Conservation (phyloP, 2,113 vertebrate species). For the Arvicanthis niloticus region DNA sequence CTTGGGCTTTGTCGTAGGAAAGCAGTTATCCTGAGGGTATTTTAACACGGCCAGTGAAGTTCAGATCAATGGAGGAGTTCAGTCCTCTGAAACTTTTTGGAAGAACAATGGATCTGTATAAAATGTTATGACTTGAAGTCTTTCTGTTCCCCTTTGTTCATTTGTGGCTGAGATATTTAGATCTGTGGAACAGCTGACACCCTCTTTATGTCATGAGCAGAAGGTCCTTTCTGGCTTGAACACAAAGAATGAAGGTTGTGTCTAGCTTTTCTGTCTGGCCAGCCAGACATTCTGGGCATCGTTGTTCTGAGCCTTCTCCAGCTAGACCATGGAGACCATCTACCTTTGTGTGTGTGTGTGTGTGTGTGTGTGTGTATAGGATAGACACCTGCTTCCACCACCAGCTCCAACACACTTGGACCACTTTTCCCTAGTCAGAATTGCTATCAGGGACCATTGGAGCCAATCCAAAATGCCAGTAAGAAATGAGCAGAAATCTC, state of each 20-base stretch:
- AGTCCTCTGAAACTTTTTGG: background rate
- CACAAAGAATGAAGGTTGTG: accelerated
- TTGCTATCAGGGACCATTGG: accelerated
- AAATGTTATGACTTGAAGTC: background rate
- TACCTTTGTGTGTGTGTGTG: accelerated
- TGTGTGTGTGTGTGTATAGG: accelerated
- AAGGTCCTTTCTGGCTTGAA: background rate
- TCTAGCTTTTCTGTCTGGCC: background rate
- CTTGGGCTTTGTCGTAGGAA: background rate
- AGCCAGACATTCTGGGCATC: background rate
- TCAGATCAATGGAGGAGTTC: background rate
- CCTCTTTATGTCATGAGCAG: background rate
- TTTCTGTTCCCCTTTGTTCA: background rate
- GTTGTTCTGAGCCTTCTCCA: accelerated
- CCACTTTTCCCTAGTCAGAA: background rate
- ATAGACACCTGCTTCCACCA: background rate
- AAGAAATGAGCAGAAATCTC: background rate
- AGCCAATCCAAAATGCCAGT: background rate
- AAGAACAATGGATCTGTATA: background rate
- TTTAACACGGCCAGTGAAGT: background rate
- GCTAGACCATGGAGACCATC: background rate
- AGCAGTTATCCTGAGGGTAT: background rate
- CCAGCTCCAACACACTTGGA: accelerated
- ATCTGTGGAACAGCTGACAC: background rate
- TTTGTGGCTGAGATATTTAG: background rate